A percentile compares a stretch with the other conserved stretches of the same genome.
phyloP scores from a whole-genome alignment of 2,888 invertebrate species.

The Pteria penguin region DNA sequence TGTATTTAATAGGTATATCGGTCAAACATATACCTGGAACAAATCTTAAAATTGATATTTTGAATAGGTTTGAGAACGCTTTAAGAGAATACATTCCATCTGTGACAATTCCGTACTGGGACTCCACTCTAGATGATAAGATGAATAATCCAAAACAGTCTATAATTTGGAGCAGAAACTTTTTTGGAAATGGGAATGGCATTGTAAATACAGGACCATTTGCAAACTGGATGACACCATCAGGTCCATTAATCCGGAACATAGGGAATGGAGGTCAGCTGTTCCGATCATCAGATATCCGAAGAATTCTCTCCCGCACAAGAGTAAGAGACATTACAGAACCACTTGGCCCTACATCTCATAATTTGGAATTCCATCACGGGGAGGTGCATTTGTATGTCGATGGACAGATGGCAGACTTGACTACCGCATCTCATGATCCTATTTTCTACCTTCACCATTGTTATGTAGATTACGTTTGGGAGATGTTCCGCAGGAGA shows the following conservation, averaged over 20 bases:
- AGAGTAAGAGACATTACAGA: slow-evolving; percentile 57
- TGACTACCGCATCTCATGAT: slow-evolving; percentile 68
- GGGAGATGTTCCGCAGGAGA: slow-evolving; percentile 64
- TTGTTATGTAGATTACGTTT: slow-evolving; percentile 69
- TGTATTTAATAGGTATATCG: too few relatives aligned
- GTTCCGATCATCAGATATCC: slow-evolving; percentile 54
- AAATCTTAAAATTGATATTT: slow-evolving; percentile 2
- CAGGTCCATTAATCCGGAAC: slow-evolving; percentile 66
- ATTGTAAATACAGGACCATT: slow-evolving; percentile 68
- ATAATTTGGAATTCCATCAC: slow-evolving; percentile 70
- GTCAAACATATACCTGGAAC: not conserved
- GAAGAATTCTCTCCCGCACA: slow-evolving; percentile 48
- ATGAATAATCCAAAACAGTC: slow-evolving; percentile 61
- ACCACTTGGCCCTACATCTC: slow-evolving; percentile 56
- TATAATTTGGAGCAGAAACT: slow-evolving; percentile 62
- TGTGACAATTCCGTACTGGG: slow-evolving; percentile 72
- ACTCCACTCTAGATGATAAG: slow-evolving; percentile 64
- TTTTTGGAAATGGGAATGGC: slow-evolving; percentile 65
- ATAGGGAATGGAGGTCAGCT: slow-evolving; percentile 63
- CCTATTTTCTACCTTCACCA: slow-evolving; percentile 71
- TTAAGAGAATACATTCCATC: slow-evolving; percentile 64
- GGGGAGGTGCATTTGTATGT: slow-evolving; percentile 70
- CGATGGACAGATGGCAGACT: slow-evolving; percentile 66
- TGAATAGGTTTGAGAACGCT: slow-evolving; percentile 73
- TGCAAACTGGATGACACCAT: slow-evolving; percentile 64